These are phyloP conservation scores for Rhineura floridana DNA, from an alignment of 2,113 vertebrate genomes.

Conservation along the genomic window DNA sequence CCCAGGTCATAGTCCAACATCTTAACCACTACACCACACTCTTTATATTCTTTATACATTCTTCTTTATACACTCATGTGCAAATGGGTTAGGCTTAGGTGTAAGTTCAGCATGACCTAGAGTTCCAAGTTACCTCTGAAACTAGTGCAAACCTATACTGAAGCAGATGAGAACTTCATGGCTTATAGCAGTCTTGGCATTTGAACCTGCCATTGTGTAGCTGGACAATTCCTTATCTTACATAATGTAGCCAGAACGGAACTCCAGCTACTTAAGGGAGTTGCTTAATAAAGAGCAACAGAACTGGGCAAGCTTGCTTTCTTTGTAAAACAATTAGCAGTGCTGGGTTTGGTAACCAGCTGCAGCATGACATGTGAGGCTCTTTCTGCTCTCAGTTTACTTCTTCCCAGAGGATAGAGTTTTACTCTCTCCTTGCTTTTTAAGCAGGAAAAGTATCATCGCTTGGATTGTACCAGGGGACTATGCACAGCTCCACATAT, in stretches of 20 bases:
- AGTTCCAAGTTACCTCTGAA: background rate
- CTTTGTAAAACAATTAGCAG: background rate
- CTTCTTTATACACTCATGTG: background rate
- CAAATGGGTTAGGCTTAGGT: background rate
- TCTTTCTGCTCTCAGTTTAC: rapidly evolving
- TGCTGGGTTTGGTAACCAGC: background rate
- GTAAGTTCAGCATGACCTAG: background rate
- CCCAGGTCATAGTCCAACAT: too few species aligned
- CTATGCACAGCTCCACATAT: constrained; percentile 37
- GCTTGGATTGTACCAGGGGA: constrained; percentile 6
- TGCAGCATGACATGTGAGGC: rapidly evolving
- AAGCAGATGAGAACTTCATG: background rate
- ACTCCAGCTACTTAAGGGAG: background rate
- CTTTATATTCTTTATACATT: too few species aligned
- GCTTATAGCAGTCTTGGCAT: background rate
- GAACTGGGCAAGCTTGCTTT: rapidly evolving
- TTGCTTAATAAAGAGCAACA: background rate
- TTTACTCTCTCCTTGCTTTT: background rate
- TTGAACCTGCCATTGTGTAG: background rate
- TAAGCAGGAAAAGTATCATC: background rate
- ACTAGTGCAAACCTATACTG: background rate
- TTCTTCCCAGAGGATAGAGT: rapidly evolving
- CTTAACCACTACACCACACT: too few species aligned
- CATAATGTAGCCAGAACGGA: background rate
- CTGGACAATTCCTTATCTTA: background rate